Base-by-base conservation (phyloP, 2,797 vertebrate species). In the Emys orbicularis region DNA sequence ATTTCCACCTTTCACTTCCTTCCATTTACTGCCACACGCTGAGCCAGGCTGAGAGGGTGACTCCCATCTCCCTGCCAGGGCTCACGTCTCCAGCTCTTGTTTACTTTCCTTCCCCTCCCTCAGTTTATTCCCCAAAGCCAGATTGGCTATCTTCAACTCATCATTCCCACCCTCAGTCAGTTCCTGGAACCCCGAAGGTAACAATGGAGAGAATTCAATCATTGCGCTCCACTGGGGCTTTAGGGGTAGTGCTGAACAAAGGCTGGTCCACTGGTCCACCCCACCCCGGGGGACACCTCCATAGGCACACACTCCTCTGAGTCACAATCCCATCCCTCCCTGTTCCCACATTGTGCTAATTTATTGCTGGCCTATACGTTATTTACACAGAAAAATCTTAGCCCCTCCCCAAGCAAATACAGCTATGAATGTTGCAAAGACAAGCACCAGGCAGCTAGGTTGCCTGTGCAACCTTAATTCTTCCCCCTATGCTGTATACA, bases 401-500 rank as follows among this genome's bases (percentile, higher is more conserved):
- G 16, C 19, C n/a, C 19, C 27, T 49, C 27, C 44, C 6, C 25
- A 23, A 3, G 49, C 9, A 4, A 34, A 29, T 11, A 23, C 0
- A 11, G 37, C 13, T 7, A n/a, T n/a, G 47, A 3, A 5, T 52
- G 50, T 1, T 57, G 84, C 65, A 81, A 3, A 56, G 54, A 23
- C n/a, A 68, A 68, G n/a, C 65, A 41, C 16, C 21, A 23, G 2
- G 5, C 52, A 12, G 0, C 0, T 44, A 11, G 15, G 3, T 72
- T 34, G 3, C 18, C 41, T 44, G 6, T 27, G 23, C 23, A 29
- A 16, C 77, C 16, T 3, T 7, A 29, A 19, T 37, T n/a, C 57
- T n/a, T 56, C 44, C 44, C 83, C 47, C 37, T 44, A 6, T 8
- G 19, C 0, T 47, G 21, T 16, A 1, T 1, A 5, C 0, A 0